phyloP scores from a whole-genome alignment of 1,140 invertebrate genomes.

The Diabrotica undecimpunctata region DNA sequence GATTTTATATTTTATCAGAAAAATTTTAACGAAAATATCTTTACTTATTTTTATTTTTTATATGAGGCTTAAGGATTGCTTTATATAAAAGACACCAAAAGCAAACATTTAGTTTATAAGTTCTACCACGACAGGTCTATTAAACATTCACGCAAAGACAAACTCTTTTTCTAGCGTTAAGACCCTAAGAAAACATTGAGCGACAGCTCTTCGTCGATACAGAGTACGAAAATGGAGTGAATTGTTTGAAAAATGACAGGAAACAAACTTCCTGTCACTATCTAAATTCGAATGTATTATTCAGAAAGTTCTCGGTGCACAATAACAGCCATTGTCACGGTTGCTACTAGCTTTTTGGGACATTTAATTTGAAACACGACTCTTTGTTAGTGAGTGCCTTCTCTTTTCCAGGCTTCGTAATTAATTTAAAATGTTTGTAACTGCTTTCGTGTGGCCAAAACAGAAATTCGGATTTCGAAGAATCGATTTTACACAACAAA shows the following conservation, averaged over 20 bases:
- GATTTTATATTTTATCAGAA: too few relatives aligned
- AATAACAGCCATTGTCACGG: conserved; percentile 22
- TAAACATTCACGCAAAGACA: too few relatives aligned
- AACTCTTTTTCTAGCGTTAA: too few relatives aligned
- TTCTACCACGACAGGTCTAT: conserved; percentile 3
- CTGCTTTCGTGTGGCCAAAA: conserved; percentile 16
- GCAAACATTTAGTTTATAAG: too few relatives aligned
- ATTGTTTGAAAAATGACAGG: conserved; percentile 13
- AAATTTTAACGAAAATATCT: too few relatives aligned
- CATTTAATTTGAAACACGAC: conserved; percentile 18
- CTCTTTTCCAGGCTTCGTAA: conserved; percentile 14
- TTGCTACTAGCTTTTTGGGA: conserved; percentile 19
- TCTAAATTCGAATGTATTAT: conserved; percentile 18
- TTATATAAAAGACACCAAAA: too few relatives aligned
- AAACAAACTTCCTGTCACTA: conserved; percentile 16
- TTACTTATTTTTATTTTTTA: too few relatives aligned
- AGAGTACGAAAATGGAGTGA: conserved; percentile 8
- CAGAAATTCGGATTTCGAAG: conserved; percentile 12
- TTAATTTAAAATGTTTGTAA: conserved; percentile 19
- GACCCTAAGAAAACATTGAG: neutral
- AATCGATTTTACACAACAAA: neutral
- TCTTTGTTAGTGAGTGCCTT: conserved; percentile 16
- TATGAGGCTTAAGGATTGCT: too few relatives aligned
- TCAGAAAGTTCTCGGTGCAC: conserved; percentile 18
- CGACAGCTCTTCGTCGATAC: conserved; percentile 18